phyloP scores from a whole-genome alignment of 2,113 vertebrate species.

The Malaclemys terrapin region DNA sequence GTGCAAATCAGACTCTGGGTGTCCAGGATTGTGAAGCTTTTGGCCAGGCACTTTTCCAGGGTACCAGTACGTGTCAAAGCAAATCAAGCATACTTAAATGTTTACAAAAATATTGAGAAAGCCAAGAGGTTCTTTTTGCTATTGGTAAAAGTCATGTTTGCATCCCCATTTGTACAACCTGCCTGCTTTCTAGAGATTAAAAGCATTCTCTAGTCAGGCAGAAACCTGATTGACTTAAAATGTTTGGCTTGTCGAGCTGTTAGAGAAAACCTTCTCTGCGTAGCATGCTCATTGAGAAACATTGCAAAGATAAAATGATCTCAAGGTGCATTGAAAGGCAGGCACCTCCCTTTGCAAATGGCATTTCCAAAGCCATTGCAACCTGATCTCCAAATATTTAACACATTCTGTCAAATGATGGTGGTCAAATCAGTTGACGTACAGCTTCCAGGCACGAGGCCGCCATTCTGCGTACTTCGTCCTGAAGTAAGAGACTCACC shows the following conservation, averaged over 20 bases:
- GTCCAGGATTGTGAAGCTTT: not conserved
- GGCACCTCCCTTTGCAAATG: slow-evolving; percentile 27
- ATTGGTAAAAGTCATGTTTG: slow-evolving; percentile 15
- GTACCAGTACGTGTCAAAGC: not conserved
- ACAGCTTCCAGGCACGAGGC: not conserved
- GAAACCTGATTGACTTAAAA: slow-evolving; percentile 55
- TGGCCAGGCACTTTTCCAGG: not conserved
- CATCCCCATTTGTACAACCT: slow-evolving; percentile 13
- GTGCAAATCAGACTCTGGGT: not conserved
- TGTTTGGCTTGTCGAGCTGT: slow-evolving; percentile 29
- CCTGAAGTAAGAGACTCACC: not conserved
- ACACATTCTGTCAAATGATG: slow-evolving; percentile 21
- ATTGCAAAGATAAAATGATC: slow-evolving; percentile 56
- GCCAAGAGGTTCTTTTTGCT: not conserved
- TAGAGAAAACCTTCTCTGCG: slow-evolving; percentile 21
- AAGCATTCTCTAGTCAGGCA: slow-evolving; percentile 49
- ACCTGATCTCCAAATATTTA: slow-evolving; percentile 21
- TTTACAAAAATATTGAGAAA: slow-evolving; percentile 19
- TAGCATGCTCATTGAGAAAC: not conserved
- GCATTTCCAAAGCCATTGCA: slow-evolving; percentile 39
- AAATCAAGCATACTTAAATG: not conserved
- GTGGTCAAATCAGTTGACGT: too few relatives aligned
- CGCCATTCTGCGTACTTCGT: not conserved
- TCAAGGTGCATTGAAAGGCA: slow-evolving; percentile 27
- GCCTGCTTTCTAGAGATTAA: slow-evolving; percentile 42